These are phyloP conservation scores for Neoascia interrupta DNA, from an alignment of 2,888 invertebrate species.

Conservation along the genomic window DNA sequence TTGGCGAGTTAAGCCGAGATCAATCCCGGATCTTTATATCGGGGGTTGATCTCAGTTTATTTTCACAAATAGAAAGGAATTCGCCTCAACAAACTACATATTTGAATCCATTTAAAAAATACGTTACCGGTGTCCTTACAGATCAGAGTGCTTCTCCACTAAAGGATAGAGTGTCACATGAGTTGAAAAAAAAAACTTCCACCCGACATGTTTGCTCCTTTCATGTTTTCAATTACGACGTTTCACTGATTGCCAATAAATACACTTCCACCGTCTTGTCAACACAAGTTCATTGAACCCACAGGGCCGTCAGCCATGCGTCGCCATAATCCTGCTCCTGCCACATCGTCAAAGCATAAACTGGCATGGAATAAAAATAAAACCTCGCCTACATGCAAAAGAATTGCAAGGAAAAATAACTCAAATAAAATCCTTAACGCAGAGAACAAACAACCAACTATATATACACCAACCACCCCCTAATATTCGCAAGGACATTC, in stretches of 20 bases:
- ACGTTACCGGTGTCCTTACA: too few species aligned
- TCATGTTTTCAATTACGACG: constrained; percentile 31
- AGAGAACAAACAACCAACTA: too few species aligned
- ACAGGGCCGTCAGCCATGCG: neutral
- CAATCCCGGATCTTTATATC: too few species aligned
- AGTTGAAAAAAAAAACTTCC: too few species aligned
- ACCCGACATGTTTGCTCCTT: neutral
- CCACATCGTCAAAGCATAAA: constrained; percentile 1
- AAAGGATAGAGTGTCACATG: too few species aligned
- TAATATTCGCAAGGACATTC: constrained; percentile 47
- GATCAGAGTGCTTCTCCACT: too few species aligned
- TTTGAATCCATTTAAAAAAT: too few species aligned
- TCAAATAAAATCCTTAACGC: too few species aligned
- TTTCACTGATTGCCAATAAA: constrained; percentile 44
- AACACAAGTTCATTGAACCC: constrained; percentile 27
- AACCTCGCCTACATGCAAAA: constrained; percentile 16
- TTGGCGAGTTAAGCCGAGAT: too few species aligned
- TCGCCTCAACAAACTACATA: too few species aligned
- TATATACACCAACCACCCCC: constrained; percentile 49
- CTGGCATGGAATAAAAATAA: neutral
- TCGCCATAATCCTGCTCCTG: constrained; percentile 1
- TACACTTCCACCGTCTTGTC: neutral
- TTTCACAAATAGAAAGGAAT: too few species aligned
- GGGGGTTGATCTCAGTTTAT: too few species aligned
- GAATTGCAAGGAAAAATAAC: constrained; percentile 12